Conservation (phyloP, 2,113 vertebrate genomes). For the Dasyurus viverrinus region DNA sequence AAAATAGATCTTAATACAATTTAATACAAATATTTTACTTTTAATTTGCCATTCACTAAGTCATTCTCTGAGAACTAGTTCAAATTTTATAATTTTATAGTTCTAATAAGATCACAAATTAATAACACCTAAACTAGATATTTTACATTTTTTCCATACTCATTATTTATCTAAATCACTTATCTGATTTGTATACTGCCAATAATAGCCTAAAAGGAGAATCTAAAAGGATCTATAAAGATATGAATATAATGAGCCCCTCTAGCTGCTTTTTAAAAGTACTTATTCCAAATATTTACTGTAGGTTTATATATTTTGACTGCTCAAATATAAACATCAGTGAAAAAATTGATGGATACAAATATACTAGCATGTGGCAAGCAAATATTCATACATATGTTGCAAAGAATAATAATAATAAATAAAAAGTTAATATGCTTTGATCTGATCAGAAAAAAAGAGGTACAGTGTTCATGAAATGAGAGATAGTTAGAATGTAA, state of each 20-base stretch:
- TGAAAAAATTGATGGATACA: neutral
- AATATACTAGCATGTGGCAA: too few species aligned
- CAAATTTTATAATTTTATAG: neutral
- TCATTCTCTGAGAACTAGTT: neutral
- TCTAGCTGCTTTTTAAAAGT: too few species aligned
- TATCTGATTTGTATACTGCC: neutral
- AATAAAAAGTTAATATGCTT: too few species aligned
- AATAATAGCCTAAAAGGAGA: neutral
- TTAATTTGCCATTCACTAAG: neutral
- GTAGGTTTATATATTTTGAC: neutral
- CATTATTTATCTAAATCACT: neutral
- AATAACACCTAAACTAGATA: neutral
- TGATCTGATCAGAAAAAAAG: too few species aligned
- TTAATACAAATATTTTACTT: neutral
- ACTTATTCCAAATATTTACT: neutral
- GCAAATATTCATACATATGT: too few species aligned
- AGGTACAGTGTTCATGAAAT: too few species aligned
- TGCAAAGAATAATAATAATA: too few species aligned
- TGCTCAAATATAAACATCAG: neutral
- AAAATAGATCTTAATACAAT: too few species aligned
- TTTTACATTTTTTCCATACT: neutral
- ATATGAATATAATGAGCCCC: neutral
- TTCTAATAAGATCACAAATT: neutral
- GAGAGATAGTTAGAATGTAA: too few species aligned
- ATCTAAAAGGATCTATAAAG: neutral